Evolutionary conservation across 2,113 vertebrate genomes (phyloP).

Genomic region (Tricholaema leucomelas): DNA sequence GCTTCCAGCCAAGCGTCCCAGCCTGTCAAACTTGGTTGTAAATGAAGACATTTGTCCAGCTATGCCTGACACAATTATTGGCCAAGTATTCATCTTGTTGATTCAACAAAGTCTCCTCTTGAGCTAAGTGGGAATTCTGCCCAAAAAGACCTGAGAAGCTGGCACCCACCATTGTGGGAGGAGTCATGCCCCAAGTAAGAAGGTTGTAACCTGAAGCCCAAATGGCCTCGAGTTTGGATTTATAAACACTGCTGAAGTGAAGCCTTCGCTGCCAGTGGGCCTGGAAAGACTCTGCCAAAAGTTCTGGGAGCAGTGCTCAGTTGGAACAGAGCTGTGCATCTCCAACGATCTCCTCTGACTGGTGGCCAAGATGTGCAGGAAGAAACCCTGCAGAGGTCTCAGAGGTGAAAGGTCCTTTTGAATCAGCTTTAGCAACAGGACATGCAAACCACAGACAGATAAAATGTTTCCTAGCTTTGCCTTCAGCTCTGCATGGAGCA

Average conservation of each 20-base stretch:
- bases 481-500: neutral
- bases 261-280: neutral
- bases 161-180: neutral
- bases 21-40: neutral
- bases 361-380: too few relatives aligned
- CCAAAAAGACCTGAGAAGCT: neutral
- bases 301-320: too few relatives aligned
- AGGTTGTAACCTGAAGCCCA: neutral
- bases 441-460: too few relatives aligned
- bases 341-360: too few relatives aligned
- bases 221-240: neutral
- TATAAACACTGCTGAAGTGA: neutral
- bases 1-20: neutral
- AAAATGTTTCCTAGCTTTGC: neutral
- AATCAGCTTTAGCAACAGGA: fast-evolving
- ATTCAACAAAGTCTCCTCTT: neutral
- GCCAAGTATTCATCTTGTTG: neutral
- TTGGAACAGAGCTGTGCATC: neutral
- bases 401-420: neutral
- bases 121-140: neutral
- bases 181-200: neutral
- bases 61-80: neutral
- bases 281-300: neutral
- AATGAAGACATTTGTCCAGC: neutral
- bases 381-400: neutral